Percentiles rank a stretch among this genome's conserved stretches.
Evolutionary conservation across 1,140 invertebrate genomes (phyloP).

Genomic region (Tenebrio molitor): DNA sequence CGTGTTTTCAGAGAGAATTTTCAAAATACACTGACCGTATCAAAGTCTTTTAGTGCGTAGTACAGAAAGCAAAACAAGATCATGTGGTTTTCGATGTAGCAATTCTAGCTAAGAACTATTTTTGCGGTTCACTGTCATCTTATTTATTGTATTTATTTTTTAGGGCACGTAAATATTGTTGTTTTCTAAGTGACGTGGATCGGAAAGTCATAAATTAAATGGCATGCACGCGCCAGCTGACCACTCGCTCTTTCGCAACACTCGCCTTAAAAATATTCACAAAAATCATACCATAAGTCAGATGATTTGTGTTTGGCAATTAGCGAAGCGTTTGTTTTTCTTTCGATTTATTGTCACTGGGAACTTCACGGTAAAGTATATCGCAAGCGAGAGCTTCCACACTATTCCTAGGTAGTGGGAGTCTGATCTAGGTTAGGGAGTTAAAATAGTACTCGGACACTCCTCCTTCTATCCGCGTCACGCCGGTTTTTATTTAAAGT

Average conservation of each 20-base stretch:
- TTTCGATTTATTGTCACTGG: constrained; percentile 9
- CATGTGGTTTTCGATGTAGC: constrained; percentile 2
- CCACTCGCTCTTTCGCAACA: background rate
- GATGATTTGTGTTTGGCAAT: too few species aligned
- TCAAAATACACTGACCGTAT: constrained; percentile 1
- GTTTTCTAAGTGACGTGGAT: too few species aligned
- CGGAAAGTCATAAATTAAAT: background rate
- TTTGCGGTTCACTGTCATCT: background rate
- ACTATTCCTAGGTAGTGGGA: constrained; percentile 33
- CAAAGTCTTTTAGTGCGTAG: constrained; percentile 1
- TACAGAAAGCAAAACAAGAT: background rate
- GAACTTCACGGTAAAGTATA: constrained; percentile 33
- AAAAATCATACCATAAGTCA: constrained; percentile 23
- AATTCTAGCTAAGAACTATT: background rate
- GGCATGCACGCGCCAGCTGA: background rate
- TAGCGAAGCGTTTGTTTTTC: background rate
- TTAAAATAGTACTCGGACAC: constrained; percentile 42
- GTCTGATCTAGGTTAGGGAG: constrained; percentile 44
- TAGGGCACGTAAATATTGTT: background rate
- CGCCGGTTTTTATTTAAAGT: constrained; percentile 20
- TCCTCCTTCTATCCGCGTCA: constrained; percentile 33
- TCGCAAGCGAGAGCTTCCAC: constrained; percentile 18
- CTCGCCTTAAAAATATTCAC: background rate
- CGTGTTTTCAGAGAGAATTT: background rate
- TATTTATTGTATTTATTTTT: background rate